Evolutionary conservation across 2,797 vertebrate species (phyloP).

Genomic region (Anas bernieri): DNA sequence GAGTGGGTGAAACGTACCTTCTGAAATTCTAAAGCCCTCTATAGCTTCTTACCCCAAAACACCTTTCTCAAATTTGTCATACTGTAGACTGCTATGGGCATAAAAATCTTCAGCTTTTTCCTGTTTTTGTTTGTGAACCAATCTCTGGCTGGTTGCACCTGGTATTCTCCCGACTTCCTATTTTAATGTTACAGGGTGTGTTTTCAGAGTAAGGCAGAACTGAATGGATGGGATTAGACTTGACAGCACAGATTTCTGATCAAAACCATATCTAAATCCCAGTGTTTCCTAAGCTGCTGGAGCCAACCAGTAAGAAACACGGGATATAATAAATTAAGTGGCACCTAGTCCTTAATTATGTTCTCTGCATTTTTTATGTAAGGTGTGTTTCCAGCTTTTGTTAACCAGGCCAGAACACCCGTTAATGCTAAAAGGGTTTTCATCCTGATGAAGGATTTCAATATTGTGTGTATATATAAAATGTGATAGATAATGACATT

Average conservation of each 20-base stretch:
- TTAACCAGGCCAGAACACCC: neutral
- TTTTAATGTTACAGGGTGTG: neutral
- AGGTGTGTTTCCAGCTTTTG: neutral
- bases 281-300: neutral
- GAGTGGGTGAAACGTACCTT: neutral
- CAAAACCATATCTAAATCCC: neutral
- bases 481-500: neutral
- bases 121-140: neutral
- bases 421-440: neutral
- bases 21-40: neutral
- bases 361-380: neutral
- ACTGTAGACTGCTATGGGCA: neutral
- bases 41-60: neutral
- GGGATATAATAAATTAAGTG: neutral
- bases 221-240: neutral
- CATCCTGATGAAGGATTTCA: neutral
- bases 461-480: neutral
- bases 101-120: neutral
- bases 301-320: neutral
- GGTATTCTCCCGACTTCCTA: neutral
- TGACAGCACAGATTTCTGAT: neutral
- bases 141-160: neutral
- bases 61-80: neutral
- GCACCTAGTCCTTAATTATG: neutral
- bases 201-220: neutral